Base-by-base conservation (phyloP, 2,113 vertebrate species). In the Oriolus oriolus region DNA sequence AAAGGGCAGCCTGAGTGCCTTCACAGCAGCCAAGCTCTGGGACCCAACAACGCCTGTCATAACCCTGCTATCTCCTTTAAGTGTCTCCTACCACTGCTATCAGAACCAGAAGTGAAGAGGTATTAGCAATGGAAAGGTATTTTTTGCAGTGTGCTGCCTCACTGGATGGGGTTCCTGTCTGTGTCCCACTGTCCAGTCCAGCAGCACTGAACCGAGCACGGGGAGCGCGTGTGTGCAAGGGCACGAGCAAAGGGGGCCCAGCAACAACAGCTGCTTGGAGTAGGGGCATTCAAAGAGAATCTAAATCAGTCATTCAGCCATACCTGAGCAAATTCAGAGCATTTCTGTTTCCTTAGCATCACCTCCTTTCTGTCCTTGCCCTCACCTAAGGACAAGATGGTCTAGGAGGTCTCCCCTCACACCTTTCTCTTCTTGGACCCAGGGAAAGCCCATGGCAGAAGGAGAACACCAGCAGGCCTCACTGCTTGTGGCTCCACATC, bases 201-300 rank as follows among this genome's bases (percentile, higher is more conserved):
- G 81, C 86, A 41, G 65, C 33, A 18, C 16, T 0, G 1, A 50
- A 28, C 35, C 1, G 2, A 54, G 42, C 0, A 3, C 1, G 1
- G 54, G 50, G 16, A 41, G 10, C 1, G 0, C 0, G 0, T 2
- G 6, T 20, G 49, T 18, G 14, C 1, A 2, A n/a, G 70, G 52
- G 10, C 27, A 9, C 0, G 21, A 65, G 45, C 21, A 31, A 31
- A 22, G 39, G 22, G 19, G 9, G 7, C 11, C 52, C 59, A 41
- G 47, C n/a, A 35, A 7, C 0, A 0, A 28, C 0, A 2, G 69
- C 28, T n/a, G 30, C 78, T 54, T 0, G 0, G 18, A 14, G 35
- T 0, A 0, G 30, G 2, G 0, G 11, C 22, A 0, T 26, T 61
- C 68, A 23, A 13, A 49, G 53, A 44, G 11, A 33, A 76, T 10